Conservation (phyloP, 2,888 invertebrate genomes). For the Dasysyrphus tricinctus region DNA sequence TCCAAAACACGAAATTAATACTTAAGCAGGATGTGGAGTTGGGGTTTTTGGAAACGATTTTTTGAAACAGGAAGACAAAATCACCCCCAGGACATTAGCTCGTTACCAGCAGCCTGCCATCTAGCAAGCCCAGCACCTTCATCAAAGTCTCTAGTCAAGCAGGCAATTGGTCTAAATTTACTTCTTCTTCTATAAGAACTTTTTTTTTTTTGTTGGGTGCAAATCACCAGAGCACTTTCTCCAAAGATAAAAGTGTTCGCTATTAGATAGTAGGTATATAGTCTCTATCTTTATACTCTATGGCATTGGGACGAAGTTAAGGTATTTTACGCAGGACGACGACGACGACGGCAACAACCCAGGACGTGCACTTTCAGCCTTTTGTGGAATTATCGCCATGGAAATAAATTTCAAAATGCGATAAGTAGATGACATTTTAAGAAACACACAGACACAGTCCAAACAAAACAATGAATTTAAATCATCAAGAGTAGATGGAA, state of each 20-base stretch:
- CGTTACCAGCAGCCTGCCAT: not conserved
- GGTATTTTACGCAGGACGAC: conserved; percentile 27
- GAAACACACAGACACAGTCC: conserved; percentile 50
- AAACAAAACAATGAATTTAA: conserved; percentile 67
- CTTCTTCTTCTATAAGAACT: conserved; percentile 13
- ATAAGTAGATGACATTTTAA: conserved; percentile 74
- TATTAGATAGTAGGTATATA: not conserved
- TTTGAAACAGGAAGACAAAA: conserved; percentile 37
- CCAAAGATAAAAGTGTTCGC: conserved; percentile 42
- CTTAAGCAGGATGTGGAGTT: conserved; percentile 49
- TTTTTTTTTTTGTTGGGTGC: conserved; percentile 6
- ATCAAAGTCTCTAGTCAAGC: conserved; percentile 67
- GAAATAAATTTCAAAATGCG: conserved; percentile 75
- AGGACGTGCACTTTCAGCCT: conserved; percentile 69
- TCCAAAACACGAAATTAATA: conserved; percentile 73
- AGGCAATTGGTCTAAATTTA: conserved; percentile 71
- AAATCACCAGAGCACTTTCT: conserved; percentile 36
- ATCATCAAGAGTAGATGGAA: conserved; percentile 8
- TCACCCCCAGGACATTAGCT: conserved; percentile 58
- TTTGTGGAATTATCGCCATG: conserved; percentile 73
- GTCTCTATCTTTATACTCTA: not conserved
- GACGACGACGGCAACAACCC: conserved; percentile 3
- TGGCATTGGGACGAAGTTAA: conserved; percentile 1
- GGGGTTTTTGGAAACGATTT: conserved; percentile 11
- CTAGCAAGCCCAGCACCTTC: conserved; percentile 23